These are phyloP conservation scores for Falco rusticolus DNA, from an alignment of 2,797 vertebrate species.

Conservation along the genomic window DNA sequence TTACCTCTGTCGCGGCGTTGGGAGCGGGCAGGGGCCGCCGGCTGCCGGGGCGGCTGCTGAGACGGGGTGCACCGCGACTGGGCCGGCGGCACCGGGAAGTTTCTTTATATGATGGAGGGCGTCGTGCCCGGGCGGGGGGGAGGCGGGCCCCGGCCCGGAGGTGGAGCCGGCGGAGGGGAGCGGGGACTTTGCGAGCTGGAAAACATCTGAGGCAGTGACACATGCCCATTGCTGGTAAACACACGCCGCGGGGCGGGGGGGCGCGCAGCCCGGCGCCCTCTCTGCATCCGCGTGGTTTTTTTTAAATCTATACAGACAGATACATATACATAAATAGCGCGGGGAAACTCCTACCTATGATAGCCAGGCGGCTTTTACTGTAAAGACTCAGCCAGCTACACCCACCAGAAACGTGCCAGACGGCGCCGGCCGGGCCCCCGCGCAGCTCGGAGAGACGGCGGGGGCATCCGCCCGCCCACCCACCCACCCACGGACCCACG, in stretches of 20 bases:
- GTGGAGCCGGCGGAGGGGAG: background rate
- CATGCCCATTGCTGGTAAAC: constrained; percentile 42
- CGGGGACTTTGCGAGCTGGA: constrained; percentile 26
- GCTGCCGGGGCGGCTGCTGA: background rate
- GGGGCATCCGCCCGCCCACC: background rate
- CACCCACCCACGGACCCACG: too few species aligned
- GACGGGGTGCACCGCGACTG: background rate
- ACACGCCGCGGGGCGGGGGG: background rate
- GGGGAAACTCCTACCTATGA: constrained; percentile 60
- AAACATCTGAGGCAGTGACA: constrained; percentile 45
- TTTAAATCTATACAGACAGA: constrained; percentile 3
- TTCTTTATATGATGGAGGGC: constrained; percentile 60
- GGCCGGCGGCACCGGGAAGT: constrained; percentile 37
- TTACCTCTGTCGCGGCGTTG: constrained; percentile 17
- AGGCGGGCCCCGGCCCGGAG: background rate
- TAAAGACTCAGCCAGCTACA: constrained; percentile 33
- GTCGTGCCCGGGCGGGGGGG: background rate
- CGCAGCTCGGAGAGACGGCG: background rate
- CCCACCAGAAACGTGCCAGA: constrained; percentile 45
- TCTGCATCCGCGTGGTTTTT: background rate
- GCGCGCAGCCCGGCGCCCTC: background rate
- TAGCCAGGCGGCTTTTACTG: constrained; percentile 41
- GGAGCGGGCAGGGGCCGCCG: background rate
- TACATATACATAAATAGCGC: constrained; percentile 39
- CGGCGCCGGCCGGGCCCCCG: background rate